Evolutionary conservation across 2,113 vertebrate genomes (phyloP), one percentile per base, ranked within the genome.

Genomic region (Petroica traversi): DNA sequence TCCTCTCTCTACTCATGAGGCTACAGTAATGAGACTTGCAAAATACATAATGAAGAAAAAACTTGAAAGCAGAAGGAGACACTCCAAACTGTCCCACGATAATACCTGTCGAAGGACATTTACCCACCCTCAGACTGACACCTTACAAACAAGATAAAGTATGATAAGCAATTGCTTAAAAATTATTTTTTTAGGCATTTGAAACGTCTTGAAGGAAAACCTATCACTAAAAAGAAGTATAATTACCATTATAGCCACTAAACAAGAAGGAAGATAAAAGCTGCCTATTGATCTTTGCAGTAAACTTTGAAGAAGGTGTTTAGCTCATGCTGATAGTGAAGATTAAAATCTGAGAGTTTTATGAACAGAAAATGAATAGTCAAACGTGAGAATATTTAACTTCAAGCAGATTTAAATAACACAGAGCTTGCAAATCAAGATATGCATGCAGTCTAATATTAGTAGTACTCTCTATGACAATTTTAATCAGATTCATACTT

Each of bases 371-470:
- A 93, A 93, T 61, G 14, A 88, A 34, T 18, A 71, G 74, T 57
- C 54, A 57, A 73, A 95, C 54, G 34, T 54, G 40, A 90, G 79
- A 88, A 62, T 69, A 92, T 84, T 88, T 95, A 26, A 86, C 57
- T 86, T 94, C 75, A 96, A 71, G 48, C 11, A 91, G 51, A 72
- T 93, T 95, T 94, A 96, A 96, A 81, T 92, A 93, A 91, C 68
- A 64, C 8, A 64, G 84, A 77, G n/a, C 59, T 77, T 86, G 38
- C 22, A 93, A 86, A 94, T 88, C 52, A 90, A 92, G 75, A 58
- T 86, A 74, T 36, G 75, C 48, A 59, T 22, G 68, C 24, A 88
- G 55, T 62, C 92, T 76, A 82, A 62, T 43, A 28, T 64, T 49
- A 86, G 40, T 4, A 38, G 45, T 29, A 67, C 43, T 88, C 38